These are phyloP conservation scores for Philypnodon macrostomus DNA, from an alignment of 2,797 vertebrate genomes.

Conservation along the genomic window DNA sequence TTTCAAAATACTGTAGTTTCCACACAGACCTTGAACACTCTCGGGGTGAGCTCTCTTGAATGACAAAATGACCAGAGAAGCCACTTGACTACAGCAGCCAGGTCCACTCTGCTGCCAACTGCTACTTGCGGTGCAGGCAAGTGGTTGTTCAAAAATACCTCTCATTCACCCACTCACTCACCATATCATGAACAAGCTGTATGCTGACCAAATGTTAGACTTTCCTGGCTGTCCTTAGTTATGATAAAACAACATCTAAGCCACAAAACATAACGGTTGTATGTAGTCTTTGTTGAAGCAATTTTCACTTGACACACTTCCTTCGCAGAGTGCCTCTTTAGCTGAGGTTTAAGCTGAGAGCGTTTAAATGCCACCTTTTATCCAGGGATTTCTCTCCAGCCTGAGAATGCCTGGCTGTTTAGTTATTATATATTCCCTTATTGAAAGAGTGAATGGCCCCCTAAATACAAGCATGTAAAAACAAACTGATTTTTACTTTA, in stretches of 20 bases:
- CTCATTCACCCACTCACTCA: slow-evolving; percentile 15
- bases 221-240: slow-evolving; percentile 21
- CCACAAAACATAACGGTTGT: slow-evolving; percentile 39
- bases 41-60: slow-evolving; percentile 48
- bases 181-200: slow-evolving; percentile 23
- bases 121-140: slow-evolving; percentile 31
- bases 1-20: slow-evolving; percentile 20
- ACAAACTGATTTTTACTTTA: no score
- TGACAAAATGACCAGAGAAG: slow-evolving; percentile 19
- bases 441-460: background rate
- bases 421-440: slow-evolving; percentile 63
- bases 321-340: slow-evolving; percentile 57
- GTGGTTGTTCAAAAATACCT: slow-evolving; percentile 28
- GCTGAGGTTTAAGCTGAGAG: slow-evolving; percentile 58
- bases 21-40: slow-evolving; percentile 37
- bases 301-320: slow-evolving; percentile 64
- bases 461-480: slow-evolving; percentile 2
- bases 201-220: slow-evolving; percentile 12
- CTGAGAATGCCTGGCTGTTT: slow-evolving; percentile 63
- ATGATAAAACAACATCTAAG: slow-evolving; percentile 38
- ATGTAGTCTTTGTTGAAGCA: slow-evolving; percentile 52
- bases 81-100: slow-evolving; percentile 25
- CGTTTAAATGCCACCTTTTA: slow-evolving; percentile 72
- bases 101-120: slow-evolving; percentile 38
- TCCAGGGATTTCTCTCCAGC: slow-evolving; percentile 62